Percentiles rank a stretch among this genome's conserved stretches.
These are phyloP conservation scores for Pavo muticus DNA, from an alignment of 2,113 vertebrate genomes.

Conservation along the genomic window DNA sequence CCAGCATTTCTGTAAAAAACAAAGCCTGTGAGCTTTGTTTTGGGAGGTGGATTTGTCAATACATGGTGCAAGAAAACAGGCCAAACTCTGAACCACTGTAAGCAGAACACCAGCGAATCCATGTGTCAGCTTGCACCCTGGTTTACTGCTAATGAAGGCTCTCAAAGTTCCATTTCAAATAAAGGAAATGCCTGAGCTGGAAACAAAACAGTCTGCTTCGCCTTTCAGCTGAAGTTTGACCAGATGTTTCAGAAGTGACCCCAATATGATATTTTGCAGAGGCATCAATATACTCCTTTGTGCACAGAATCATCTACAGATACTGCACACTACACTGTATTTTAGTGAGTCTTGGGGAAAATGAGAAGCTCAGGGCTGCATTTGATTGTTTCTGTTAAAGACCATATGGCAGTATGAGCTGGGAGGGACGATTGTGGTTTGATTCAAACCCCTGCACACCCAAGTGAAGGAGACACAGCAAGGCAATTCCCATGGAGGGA, in stretches of 20 bases:
- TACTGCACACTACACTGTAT: background rate
- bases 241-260: conserved; percentile 28
- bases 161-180: background rate
- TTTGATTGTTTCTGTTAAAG: background rate
- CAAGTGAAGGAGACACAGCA: background rate
- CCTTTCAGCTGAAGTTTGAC: background rate
- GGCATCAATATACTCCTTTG: background rate
- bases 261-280: background rate
- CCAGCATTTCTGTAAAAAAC: background rate
- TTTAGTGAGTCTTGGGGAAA: background rate
- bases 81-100: background rate
- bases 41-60: background rate
- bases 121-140: background rate
- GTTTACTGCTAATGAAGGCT: background rate
- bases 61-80: background rate
- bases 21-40: background rate
- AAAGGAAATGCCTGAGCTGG: background rate
- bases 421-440: background rate
- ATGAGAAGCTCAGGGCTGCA: background rate
- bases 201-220: background rate
- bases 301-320: background rate
- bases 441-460: background rate
- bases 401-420: background rate
- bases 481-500: background rate
- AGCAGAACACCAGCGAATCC: background rate